Conservation (phyloP, 2,888 invertebrate species). For the Caenorhabditis becei region DNA sequence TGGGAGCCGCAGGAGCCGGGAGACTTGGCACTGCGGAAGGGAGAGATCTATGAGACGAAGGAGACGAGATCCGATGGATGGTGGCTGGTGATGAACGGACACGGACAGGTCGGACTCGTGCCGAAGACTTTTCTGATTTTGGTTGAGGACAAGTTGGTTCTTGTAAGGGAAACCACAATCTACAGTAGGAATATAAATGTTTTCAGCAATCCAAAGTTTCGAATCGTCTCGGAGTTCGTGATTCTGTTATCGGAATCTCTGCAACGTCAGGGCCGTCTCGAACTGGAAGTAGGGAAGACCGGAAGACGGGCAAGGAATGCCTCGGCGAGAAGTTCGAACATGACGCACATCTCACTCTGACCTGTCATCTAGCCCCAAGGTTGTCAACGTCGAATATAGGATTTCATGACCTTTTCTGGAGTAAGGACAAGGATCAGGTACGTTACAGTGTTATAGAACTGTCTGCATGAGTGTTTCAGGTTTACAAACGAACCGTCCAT, state of each 20-base stretch:
- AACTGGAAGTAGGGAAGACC: constrained; percentile 1
- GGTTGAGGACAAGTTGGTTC: constrained; percentile 29
- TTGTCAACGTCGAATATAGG: constrained; percentile 71
- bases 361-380: constrained; percentile 74
- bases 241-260: constrained; percentile 48
- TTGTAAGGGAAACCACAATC: constrained; percentile 7
- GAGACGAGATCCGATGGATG: constrained; percentile 73
- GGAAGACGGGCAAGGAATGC: constrained; percentile 37
- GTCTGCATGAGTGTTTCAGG: constrained; percentile 7
- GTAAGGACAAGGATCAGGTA: constrained; percentile 71
- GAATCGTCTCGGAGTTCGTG: constrained; percentile 39
- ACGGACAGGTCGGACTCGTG: constrained; percentile 66
- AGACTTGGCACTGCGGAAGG: constrained; percentile 65
- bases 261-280: constrained; percentile 13
- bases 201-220: constrained; percentile 43
- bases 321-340: constrained; percentile 62
- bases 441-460: neutral
- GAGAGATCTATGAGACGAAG: constrained; percentile 61
- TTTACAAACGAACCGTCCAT: constrained; percentile 64
- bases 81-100: constrained; percentile 69
- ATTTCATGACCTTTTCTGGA: constrained; percentile 77
- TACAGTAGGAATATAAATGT: constrained; percentile 4
- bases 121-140: constrained; percentile 70
- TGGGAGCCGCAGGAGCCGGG: constrained; percentile 52
- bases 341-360: constrained; percentile 66